Evolutionary conservation across 2,113 vertebrate genomes (phyloP), one percentile per base, ranked within the genome.

Genomic region (Lasiurus cinereus): DNA sequence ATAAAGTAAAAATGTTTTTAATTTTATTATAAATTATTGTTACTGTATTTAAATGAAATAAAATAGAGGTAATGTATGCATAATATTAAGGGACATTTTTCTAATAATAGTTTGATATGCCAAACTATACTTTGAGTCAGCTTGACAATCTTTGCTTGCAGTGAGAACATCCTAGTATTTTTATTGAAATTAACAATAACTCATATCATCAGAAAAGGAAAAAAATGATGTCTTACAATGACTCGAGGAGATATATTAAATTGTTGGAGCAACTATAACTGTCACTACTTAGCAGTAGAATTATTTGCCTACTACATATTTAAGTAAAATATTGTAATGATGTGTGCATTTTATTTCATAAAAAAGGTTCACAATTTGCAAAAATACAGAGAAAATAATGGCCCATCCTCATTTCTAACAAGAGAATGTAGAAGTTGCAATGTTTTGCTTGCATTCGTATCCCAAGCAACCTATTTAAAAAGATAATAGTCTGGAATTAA

Each of bases 401-500:
- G 70, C 3, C 5, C 10, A 36, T 48, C 36, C 36, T 93, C 4
- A 22, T 74, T 90, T 84, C 50, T 72, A 86, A 74, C 43, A 90
- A 96, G 29, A 52, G 19, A 78, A 82, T 24, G 33, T 66, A 11
- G 8, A 80, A 88, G 5, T 88, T 90, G n/a, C 14, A 59, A 18
- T 67, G 36, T 80, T 95, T 88, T 62, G 21, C 24, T 46, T 64
- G 39, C 12, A 83, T 91, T 94, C n/a, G 59, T 91, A 66, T 69
- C 78, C 87, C 14, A 93, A 91, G 64, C 5, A 73, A 62, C 24
- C n/a, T 83, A 85, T 88, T 86, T 77, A 59, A 84, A 93, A 96
- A 87, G 13, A 79, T 67, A 54, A 96, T 29, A 10, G 43, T 82
- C 18, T 33, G 54, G 94, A 94, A 94, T 93, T 94, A 94, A 46